Percentiles rank a stretch among this genome's conserved stretches.
Conservation (phyloP, 2,888 invertebrate species). For the Nasonia oneida region DNA sequence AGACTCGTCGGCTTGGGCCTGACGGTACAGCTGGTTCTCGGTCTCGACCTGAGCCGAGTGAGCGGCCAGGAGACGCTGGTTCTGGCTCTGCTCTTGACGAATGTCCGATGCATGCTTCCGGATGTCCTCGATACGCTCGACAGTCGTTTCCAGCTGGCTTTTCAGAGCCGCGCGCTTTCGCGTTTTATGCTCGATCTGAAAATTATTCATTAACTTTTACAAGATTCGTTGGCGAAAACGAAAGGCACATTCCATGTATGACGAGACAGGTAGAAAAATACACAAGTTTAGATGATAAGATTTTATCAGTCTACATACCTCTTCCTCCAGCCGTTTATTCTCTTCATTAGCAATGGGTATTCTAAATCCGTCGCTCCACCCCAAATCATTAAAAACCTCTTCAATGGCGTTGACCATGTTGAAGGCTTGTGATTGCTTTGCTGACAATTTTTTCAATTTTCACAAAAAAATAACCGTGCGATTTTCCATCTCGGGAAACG, state of each 20-base stretch:
- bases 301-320: conserved; percentile 74
- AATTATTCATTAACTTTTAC: too few relatives aligned
- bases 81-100: conserved; percentile 81
- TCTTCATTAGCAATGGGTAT: conserved; percentile 89
- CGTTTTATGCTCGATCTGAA: conserved; percentile 79
- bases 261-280: too few relatives aligned
- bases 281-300: too few relatives aligned
- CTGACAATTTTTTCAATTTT: not conserved
- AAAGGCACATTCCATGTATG: too few relatives aligned
- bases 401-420: conserved; percentile 80
- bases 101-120: conserved; percentile 81
- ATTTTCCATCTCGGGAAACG: conserved; percentile 13
- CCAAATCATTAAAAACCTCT: conserved; percentile 85
- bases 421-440: not conserved
- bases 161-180: conserved; percentile 80
- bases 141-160: conserved; percentile 78
- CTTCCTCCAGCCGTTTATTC: conserved; percentile 82
- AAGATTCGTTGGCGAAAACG: too few relatives aligned
- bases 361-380: conserved; percentile 89
- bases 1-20: conserved; percentile 79
- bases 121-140: conserved; percentile 78
- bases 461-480: not conserved
- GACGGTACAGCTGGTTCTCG: conserved; percentile 83
- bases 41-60: conserved; percentile 86
- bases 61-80: conserved; percentile 84